Conservation (phyloP, 2,113 vertebrate genomes). For the Tragulus kanchil region DNA sequence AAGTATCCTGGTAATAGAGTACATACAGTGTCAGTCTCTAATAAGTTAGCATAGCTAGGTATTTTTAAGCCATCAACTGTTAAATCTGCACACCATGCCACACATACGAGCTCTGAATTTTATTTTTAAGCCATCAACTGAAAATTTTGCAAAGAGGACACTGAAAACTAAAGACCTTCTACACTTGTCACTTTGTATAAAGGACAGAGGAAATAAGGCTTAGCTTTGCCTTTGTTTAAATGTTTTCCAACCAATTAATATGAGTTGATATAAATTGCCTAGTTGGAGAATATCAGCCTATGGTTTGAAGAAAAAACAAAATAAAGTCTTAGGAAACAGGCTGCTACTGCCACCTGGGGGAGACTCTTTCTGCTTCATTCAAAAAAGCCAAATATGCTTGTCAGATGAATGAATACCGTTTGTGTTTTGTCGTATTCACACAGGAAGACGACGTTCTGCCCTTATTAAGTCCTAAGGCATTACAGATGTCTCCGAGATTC, state of each 20-base stretch:
- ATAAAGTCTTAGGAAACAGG: slow-evolving; percentile 81
- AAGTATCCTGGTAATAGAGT: slow-evolving; percentile 85
- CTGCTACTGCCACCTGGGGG: slow-evolving; percentile 88
- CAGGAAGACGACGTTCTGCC: slow-evolving; percentile 76
- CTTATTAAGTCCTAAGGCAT: slow-evolving; percentile 66
- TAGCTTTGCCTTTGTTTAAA: neutral
- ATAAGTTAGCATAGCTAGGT: no score
- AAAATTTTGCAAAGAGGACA: no score
- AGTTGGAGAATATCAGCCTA: slow-evolving; percentile 42
- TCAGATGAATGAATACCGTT: slow-evolving; percentile 60
- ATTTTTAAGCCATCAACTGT: no score
- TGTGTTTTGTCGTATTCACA: slow-evolving; percentile 53
- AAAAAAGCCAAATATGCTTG: slow-evolving; percentile 45
- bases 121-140: no score
- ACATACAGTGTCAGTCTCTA: slow-evolving; percentile 77
- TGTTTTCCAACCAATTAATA: neutral
- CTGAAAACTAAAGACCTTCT: neutral
- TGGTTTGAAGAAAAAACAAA: slow-evolving; percentile 5
- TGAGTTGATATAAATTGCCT: neutral
- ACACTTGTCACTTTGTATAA: neutral
- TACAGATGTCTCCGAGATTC: slow-evolving; percentile 72
- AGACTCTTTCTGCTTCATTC: slow-evolving; percentile 41
- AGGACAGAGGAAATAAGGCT: neutral
- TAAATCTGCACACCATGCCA: no score
- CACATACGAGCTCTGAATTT: no score